A percentile compares a stretch with the other conserved stretches of the same genome.
These are phyloP conservation scores for Coenonympha arcania DNA, from an alignment of 2,888 invertebrate species.

Conservation along the genomic window DNA sequence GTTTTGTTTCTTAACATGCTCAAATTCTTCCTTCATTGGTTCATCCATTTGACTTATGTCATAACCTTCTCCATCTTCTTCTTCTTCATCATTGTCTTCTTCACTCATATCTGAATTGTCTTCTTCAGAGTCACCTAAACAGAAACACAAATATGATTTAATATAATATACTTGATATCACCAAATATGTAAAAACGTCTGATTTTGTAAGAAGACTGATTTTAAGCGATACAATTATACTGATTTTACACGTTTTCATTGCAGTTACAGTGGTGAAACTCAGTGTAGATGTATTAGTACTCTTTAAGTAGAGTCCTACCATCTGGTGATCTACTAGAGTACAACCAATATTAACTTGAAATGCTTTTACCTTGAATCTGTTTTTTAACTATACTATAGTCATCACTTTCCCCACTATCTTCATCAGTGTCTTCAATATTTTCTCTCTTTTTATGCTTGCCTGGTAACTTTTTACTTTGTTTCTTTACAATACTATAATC, in stretches of 20 bases:
- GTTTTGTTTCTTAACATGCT: constrained; percentile 74
- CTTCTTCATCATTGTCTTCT: constrained; percentile 43
- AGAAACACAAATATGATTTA: neutral
- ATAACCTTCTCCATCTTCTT: constrained; percentile 54
- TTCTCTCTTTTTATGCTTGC: neutral
- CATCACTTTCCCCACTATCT: constrained; percentile 33
- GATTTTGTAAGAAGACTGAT: too few species aligned
- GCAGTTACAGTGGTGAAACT: too few species aligned
- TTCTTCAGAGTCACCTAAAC: constrained; percentile 10
- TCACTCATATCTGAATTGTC: constrained; percentile 36
- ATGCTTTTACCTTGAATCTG: constrained; percentile 29
- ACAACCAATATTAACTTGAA: constrained; percentile 1
- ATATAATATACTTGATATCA: too few species aligned
- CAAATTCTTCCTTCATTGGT: constrained; percentile 70
- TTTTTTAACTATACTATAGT: constrained; percentile 30
- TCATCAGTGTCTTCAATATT: constrained; percentile 24
- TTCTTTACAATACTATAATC: constrained; percentile 28
- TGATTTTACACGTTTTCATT: too few species aligned
- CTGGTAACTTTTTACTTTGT: neutral
- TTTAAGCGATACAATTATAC: too few species aligned
- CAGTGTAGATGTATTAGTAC: too few species aligned
- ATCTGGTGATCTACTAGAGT: neutral
- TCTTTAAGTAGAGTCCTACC: too few species aligned
- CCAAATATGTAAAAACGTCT: too few species aligned
- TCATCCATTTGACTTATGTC: constrained; percentile 63